Base-by-base conservation (phyloP, 2,797 vertebrate species). In the Dendrocincla fuliginosa region DNA sequence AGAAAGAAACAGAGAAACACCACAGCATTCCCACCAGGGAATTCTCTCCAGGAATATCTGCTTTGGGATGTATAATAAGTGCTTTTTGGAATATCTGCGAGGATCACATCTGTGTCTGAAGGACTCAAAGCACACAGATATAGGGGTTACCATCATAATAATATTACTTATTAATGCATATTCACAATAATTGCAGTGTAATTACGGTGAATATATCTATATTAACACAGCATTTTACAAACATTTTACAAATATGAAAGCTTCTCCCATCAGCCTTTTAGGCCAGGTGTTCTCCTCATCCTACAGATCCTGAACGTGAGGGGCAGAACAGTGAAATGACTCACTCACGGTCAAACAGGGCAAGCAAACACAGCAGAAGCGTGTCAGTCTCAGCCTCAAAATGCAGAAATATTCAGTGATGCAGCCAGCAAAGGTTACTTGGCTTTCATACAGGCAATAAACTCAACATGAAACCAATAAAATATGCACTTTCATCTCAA, bases 361-460 rank as follows among this genome's bases (percentile, higher is more conserved):
- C 78, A 85, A n/a, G 71, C 35, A 78, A 80, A 74, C 47, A 20
- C 4, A 55, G 67, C 65, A 93, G 32, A 80, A 92, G 46, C 3
- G 9, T 47, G n/a, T 46, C 87, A 59, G 49, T 3, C 37, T 27
- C 52, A 39, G 65, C 9, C 27, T 50, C 44, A 74, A 94, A 87
- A 39, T 2, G 17, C 71, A 88, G 53, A 55, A 85, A 52, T 30
- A 65, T 64, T 50, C 84, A 32, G 81, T 2, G 86, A 60, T 71
- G 63, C 68, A 70, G 82, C 55, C 32, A 79, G 63, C 4, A 63
- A 30, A 79, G 55, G 84, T 64, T 87, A 63, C 49, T 70, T 85
- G 79, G 61, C 75, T 92, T 92, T 73, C 39, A 73, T 16, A 50
- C 52, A 68, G 74, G 82, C 84, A 95, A 83, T 93, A 88, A 92